Percentiles rank a stretch among this genome's conserved stretches.
phyloP scores from a whole-genome alignment of 64 coral and sea anemone species.

The Orbicella faveolata region DNA sequence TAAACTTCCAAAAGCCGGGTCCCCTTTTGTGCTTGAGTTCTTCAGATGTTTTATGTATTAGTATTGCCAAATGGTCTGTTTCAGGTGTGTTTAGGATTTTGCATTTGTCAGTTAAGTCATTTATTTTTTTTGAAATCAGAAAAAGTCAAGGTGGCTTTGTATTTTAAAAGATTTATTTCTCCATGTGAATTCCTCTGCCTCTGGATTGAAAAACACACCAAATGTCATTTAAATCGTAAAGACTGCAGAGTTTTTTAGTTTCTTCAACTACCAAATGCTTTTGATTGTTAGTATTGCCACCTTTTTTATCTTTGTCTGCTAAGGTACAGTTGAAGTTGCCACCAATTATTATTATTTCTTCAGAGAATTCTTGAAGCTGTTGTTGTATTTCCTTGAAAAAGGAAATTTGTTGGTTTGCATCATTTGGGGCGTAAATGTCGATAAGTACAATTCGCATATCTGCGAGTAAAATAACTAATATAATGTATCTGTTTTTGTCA shows the following conservation, averaged over 20 bases:
- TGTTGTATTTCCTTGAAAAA: too few relatives aligned
- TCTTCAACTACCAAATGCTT: neutral
- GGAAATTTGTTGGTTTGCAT: neutral
- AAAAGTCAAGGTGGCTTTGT: constrained; percentile 32
- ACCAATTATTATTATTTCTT: neutral
- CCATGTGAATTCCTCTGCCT: constrained; percentile 15
- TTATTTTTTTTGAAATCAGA: constrained; percentile 7
- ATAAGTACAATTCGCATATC: neutral
- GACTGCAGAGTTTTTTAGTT: neutral
- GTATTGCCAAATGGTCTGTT: constrained; percentile 20
- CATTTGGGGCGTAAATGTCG: constrained; percentile 32
- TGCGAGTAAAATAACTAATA: neutral
- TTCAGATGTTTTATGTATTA: neutral
- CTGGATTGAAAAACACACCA: neutral
- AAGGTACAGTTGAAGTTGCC: neutral
- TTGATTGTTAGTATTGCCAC: neutral
- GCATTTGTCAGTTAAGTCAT: neutral
- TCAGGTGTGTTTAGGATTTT: neutral
- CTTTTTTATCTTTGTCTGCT: neutral
- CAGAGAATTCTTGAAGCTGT: too few relatives aligned
- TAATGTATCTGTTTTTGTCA: constrained; percentile 37
- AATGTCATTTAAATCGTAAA: constrained; percentile 4
- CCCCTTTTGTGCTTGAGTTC: neutral
- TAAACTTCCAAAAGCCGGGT: constrained; percentile 39
- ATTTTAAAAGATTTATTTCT: constrained; percentile 2